Percentiles rank a stretch among this genome's conserved stretches.
Evolutionary conservation across 2,888 invertebrate genomes (phyloP).

Genomic region (Nephrotoma guestfalica): DNA sequence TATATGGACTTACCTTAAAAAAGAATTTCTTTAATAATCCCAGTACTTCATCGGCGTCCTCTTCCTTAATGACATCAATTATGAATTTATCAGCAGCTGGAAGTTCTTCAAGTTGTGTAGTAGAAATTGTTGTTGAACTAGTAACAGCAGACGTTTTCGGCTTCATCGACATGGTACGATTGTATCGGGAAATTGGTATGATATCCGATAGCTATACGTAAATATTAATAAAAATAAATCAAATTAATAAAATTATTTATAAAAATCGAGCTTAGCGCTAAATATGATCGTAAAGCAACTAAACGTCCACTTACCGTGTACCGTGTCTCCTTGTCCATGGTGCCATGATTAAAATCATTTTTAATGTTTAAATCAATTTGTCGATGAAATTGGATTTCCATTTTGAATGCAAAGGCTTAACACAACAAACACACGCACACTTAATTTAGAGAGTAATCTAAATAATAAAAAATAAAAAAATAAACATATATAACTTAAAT

Average conservation of each 20-base stretch:
- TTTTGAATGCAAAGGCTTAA: neutral
- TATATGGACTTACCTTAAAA: slow-evolving; percentile 31
- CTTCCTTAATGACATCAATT: slow-evolving; percentile 30
- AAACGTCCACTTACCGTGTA: neutral
- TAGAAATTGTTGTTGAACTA: neutral
- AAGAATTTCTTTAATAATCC: slow-evolving; percentile 43
- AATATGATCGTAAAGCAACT: neutral
- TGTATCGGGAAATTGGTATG: slow-evolving; percentile 21
- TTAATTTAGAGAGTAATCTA: neutral
- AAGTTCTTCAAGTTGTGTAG: neutral
- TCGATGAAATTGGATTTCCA: neutral
- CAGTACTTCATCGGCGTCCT: slow-evolving; percentile 39
- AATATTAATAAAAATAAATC: neutral
- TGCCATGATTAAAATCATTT: neutral
- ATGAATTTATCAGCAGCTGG: slow-evolving; percentile 21
- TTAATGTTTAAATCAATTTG: neutral
- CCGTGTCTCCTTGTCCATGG: neutral
- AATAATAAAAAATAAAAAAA: neutral
- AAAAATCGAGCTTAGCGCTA: neutral
- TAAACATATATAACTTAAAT: neutral
- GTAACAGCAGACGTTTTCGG: neutral
- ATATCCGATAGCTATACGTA: slow-evolving; percentile 27
- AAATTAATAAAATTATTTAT: neutral
- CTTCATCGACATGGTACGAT: neutral
- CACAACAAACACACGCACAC: neutral